Evolutionary conservation across 2,113 vertebrate species (phyloP), one percentile per base, ranked within the genome.

Genomic region (Anser brachyrhynchus): DNA sequence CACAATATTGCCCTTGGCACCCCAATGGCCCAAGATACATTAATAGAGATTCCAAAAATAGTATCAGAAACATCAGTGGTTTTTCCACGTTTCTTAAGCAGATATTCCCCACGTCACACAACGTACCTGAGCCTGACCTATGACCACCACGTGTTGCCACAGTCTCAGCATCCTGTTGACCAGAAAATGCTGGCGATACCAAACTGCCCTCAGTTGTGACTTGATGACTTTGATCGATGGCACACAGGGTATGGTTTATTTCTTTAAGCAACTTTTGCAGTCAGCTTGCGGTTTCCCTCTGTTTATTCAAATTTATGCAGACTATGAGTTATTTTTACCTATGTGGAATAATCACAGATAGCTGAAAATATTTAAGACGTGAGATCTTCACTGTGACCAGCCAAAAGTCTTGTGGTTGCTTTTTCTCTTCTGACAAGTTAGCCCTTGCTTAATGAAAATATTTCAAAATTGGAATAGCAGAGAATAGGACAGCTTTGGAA

Each of bases 1-100:
- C 55, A 51, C 57, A 92, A 51, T 95, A 90, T 86, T 97, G 89
- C 76, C 80, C 73, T 94, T 95, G 92, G 90, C 90, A 92, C 21
- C 89, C 64, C 73, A 61, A 1, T 3, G 46, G 70, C 28, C 49
- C 35, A 28, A 75, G 44, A 81, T 28, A 70, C 65, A 59, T 9
- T n/a, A 72, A 37, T 0, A 92, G n/a, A n/a, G 66, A 91, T 52
- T 81, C 78, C 70, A 94, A 89, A 92, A n/a, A 85, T 23, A 92
- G 52, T 18, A 49, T 78, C 86, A 75, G 66, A 89, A 94, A 72
- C 13, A 13, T 64, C 73, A 70, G 20, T 6, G 65, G n/a, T 70
- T 87, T 87, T 77, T 73, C 51, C 51, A 62, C 4, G 20, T 64
- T 81, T 87, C 72, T 62, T 74, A n/a, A 35, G 10, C 61, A 84